Percentiles rank a stretch among this genome's conserved stretches.
Evolutionary conservation across 2,113 vertebrate genomes (phyloP).

Genomic region (Poecile atricapillus): DNA sequence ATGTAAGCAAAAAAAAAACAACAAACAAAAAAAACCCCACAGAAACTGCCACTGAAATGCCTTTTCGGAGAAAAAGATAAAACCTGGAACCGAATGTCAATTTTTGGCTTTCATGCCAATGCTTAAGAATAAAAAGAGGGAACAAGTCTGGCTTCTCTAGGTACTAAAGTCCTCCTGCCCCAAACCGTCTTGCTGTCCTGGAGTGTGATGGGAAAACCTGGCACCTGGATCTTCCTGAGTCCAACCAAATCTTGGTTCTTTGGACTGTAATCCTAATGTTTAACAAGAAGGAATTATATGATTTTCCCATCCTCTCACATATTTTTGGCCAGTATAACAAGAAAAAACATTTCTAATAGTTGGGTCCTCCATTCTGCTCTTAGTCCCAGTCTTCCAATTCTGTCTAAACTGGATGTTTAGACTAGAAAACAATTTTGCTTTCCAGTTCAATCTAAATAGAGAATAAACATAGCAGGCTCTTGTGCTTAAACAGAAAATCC

Average conservation of each 20-base stretch:
- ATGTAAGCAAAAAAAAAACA: not conserved
- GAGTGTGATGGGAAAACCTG: not conserved
- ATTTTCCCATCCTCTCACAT: not conserved
- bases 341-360: not conserved
- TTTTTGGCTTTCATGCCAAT: not conserved
- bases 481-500: not conserved
- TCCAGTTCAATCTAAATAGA: not conserved
- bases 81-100: not conserved
- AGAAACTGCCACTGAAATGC: not conserved
- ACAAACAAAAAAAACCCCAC: too few species aligned
- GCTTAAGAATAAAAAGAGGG: not conserved
- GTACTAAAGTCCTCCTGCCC: not conserved
- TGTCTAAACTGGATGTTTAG: not conserved
- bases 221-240: not conserved
- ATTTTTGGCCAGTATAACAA: not conserved
- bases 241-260: not conserved
- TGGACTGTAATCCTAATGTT: not conserved
- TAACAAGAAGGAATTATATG: not conserved
- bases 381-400: not conserved
- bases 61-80: conserved; percentile 20
- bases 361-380: not conserved
- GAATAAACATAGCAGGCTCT: not conserved
- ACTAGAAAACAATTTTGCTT: not conserved
- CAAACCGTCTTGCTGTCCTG: not conserved
- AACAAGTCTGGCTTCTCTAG: not conserved